Conservation (phyloP, 2,113 vertebrate species). For the Mesocricetus auratus region DNA sequence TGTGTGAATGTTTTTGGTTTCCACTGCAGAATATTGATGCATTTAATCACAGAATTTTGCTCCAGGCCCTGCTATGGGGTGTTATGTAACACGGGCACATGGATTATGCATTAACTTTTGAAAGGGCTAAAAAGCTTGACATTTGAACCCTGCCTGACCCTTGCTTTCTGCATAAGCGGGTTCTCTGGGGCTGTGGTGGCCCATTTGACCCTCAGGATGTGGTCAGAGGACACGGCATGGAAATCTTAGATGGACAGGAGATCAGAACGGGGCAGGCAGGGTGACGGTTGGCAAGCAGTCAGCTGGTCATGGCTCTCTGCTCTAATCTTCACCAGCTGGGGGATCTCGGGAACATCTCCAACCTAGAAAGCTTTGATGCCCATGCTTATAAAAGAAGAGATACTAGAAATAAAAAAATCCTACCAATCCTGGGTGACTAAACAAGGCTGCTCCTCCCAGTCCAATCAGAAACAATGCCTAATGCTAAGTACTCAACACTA, state of each 20-base stretch:
- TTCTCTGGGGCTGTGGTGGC: neutral
- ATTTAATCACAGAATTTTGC: slow-evolving; percentile 23
- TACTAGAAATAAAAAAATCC: neutral
- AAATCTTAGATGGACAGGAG: neutral
- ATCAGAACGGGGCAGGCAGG: neutral
- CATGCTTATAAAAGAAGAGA: neutral
- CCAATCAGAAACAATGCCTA: neutral
- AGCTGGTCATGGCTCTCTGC: neutral
- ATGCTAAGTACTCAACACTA: neutral
- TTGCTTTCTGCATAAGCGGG: neutral
- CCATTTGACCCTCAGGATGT: neutral
- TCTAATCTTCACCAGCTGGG: neutral
- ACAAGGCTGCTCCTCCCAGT: neutral
- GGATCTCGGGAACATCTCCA: neutral
- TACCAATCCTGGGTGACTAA: neutral
- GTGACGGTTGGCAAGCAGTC: neutral
- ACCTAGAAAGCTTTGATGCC: neutral
- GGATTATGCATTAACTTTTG: neutral
- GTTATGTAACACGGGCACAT: neutral
- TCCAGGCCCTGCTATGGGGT: neutral
- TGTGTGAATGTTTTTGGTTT: neutral
- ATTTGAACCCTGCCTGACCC: neutral
- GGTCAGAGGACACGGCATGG: neutral
- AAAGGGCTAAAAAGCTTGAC: neutral
- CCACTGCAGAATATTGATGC: slow-evolving; percentile 34